Percentiles rank a stretch among this genome's conserved stretches.
phyloP scores from a whole-genome alignment of 92 coral and sea anemone species.

The Porites divaricata region DNA sequence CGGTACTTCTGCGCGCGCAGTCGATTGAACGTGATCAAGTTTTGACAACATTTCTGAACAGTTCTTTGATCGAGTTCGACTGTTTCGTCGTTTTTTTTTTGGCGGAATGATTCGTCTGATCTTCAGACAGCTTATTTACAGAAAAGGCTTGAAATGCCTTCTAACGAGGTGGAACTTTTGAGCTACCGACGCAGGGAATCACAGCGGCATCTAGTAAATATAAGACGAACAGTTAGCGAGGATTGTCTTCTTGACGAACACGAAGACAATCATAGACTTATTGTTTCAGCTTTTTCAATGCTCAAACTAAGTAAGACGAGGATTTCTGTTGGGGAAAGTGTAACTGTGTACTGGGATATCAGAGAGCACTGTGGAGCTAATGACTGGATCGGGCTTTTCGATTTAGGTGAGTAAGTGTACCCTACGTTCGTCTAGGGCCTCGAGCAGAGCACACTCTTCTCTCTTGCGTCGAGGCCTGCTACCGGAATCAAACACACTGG shows the following conservation, averaged over 20 bases:
- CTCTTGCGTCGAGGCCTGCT: neutral
- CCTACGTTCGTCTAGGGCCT: neutral
- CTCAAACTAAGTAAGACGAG: slow-evolving; percentile 88
- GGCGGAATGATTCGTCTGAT: slow-evolving; percentile 60
- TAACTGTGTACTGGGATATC: slow-evolving; percentile 97
- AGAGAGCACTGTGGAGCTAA: slow-evolving; percentile 86
- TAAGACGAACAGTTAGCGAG: slow-evolving; percentile 70
- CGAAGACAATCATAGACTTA: slow-evolving; percentile 12
- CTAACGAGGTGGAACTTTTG: slow-evolving; percentile 73
- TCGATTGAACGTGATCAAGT: slow-evolving; percentile 48
- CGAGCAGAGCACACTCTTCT: too few species aligned
- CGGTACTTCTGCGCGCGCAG: slow-evolving; percentile 58
- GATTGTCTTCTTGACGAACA: slow-evolving; percentile 20
- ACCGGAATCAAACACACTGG: slow-evolving; percentile 10
- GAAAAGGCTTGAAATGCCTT: slow-evolving; percentile 72
- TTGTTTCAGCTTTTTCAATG: slow-evolving; percentile 86
- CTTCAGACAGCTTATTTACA: slow-evolving; percentile 26
- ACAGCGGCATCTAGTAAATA: slow-evolving; percentile 23
- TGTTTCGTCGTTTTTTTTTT: slow-evolving; percentile 5
- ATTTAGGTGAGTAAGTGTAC: slow-evolving; percentile 76
- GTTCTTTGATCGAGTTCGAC: neutral
- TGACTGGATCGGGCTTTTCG: slow-evolving; percentile 98
- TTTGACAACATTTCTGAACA: slow-evolving; percentile 66
- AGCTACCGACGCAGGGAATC: slow-evolving; percentile 56
- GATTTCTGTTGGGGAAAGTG: slow-evolving; percentile 95